phyloP scores from a whole-genome alignment of 2,113 vertebrate species.

The Rhagologus leucostigma region DNA sequence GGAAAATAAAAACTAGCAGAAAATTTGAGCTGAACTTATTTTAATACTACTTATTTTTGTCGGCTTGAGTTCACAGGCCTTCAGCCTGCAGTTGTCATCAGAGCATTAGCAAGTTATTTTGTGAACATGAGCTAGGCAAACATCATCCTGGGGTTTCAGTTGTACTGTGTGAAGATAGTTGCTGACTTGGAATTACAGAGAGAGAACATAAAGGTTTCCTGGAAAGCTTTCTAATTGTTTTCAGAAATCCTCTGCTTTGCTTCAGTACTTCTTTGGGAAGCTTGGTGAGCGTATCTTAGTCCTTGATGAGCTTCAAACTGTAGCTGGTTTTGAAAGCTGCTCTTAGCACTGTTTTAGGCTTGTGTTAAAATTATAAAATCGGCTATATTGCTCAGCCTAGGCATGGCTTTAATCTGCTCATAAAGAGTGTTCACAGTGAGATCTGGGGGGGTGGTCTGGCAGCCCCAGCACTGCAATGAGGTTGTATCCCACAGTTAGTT shows the following conservation, averaged over 20 bases:
- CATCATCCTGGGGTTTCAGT: background rate
- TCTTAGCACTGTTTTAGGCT: background rate
- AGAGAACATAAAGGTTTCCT: background rate
- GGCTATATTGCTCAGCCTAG: background rate
- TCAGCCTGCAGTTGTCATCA: background rate
- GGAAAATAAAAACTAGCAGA: background rate
- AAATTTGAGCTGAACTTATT: background rate
- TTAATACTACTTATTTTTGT: background rate
- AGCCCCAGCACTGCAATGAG: background rate
- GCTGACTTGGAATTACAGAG: background rate
- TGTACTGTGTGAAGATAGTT: background rate
- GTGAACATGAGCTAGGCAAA: background rate
- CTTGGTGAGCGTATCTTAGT: background rate
- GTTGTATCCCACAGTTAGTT: background rate
- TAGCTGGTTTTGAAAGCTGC: background rate
- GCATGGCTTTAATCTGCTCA: background rate
- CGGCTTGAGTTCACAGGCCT: background rate
- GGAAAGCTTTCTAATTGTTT: background rate
- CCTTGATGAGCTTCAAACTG: background rate
- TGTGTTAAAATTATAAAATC: background rate
- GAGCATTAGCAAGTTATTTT: background rate
- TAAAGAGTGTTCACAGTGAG: background rate
- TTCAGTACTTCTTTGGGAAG: background rate
- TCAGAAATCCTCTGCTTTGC: background rate
- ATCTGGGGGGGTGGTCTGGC: background rate